Conservation (phyloP, 2,113 vertebrate species). For the Prietella phreatophila region DNA sequence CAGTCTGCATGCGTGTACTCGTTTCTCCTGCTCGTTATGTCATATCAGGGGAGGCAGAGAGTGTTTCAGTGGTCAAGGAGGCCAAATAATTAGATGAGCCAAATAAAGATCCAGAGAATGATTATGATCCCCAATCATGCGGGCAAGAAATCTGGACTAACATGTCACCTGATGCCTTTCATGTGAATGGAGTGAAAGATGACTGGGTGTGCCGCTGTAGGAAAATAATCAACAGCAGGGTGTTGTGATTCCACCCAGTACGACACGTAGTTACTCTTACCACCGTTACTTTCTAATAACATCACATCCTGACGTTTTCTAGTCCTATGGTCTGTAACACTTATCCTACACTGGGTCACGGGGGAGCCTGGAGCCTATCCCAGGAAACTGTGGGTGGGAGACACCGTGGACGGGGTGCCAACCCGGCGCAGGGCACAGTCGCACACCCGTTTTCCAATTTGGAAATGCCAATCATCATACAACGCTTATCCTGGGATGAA, state of each 20-base stretch:
- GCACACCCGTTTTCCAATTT: too few species aligned
- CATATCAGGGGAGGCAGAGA: slow-evolving; percentile 15
- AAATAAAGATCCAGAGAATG: slow-evolving; percentile 42
- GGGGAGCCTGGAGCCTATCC: too few species aligned
- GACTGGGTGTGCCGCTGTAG: neutral
- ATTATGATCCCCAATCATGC: neutral
- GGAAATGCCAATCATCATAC: too few species aligned
- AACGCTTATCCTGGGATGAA: too few species aligned
- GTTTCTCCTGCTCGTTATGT: slow-evolving; percentile 12
- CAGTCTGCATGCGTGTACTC: neutral
- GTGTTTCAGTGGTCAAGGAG: slow-evolving; percentile 45
- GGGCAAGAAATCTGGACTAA: neutral
- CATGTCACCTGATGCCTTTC: neutral
- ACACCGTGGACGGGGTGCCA: too few species aligned
- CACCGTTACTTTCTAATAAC: neutral
- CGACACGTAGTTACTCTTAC: neutral
- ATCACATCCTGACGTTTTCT: too few species aligned
- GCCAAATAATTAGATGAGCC: slow-evolving; percentile 54
- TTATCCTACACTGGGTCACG: too few species aligned
- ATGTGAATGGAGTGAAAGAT: neutral
- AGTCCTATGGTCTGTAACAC: too few species aligned
- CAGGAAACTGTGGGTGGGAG: too few species aligned
- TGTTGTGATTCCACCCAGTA: neutral
- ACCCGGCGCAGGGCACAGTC: too few species aligned
- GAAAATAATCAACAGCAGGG: neutral